phyloP scores from a whole-genome alignment of 2,888 invertebrate species.

The Hedya salicella region DNA sequence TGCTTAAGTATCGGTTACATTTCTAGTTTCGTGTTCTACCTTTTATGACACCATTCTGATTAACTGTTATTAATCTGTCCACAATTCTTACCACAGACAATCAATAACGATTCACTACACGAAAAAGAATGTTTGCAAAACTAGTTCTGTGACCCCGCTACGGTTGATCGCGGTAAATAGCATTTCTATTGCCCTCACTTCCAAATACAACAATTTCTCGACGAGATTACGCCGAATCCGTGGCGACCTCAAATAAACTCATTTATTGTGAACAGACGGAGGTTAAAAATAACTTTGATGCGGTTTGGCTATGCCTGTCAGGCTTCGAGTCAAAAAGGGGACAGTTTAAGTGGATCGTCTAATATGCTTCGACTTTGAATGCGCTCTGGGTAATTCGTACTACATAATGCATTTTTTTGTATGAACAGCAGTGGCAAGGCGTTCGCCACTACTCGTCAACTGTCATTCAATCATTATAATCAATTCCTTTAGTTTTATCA shows the following conservation, averaged over 20 bases:
- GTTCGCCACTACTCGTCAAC: too few relatives aligned
- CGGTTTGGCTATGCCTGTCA: slow-evolving; percentile 25
- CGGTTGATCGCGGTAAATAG: slow-evolving; percentile 73
- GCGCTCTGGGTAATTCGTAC: too few relatives aligned
- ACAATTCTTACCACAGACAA: slow-evolving; percentile 36
- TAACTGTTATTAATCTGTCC: slow-evolving; percentile 28
- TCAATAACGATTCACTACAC: slow-evolving; percentile 41
- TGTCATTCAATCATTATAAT: too few relatives aligned
- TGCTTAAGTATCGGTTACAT: background rate
- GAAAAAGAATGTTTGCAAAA: slow-evolving; percentile 67
- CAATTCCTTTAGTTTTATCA: too few relatives aligned
- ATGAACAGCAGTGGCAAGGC: too few relatives aligned
- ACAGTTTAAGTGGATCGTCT: background rate
- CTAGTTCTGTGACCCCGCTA: slow-evolving; percentile 81
- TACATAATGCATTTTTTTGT: too few relatives aligned
- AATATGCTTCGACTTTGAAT: too few relatives aligned
- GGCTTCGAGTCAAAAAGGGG: slow-evolving; percentile 12
- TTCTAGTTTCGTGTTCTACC: background rate
- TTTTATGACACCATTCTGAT: slow-evolving; percentile 16
- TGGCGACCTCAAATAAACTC: slow-evolving; percentile 37
- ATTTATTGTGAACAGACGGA: slow-evolving; percentile 33
- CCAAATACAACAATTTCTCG: slow-evolving; percentile 58
- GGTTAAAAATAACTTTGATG: slow-evolving; percentile 20
- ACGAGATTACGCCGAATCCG: slow-evolving; percentile 48
- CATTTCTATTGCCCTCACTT: slow-evolving; percentile 67